phyloP scores from a whole-genome alignment of 2,888 invertebrate genomes.

The Campaea margaritaria region DNA sequence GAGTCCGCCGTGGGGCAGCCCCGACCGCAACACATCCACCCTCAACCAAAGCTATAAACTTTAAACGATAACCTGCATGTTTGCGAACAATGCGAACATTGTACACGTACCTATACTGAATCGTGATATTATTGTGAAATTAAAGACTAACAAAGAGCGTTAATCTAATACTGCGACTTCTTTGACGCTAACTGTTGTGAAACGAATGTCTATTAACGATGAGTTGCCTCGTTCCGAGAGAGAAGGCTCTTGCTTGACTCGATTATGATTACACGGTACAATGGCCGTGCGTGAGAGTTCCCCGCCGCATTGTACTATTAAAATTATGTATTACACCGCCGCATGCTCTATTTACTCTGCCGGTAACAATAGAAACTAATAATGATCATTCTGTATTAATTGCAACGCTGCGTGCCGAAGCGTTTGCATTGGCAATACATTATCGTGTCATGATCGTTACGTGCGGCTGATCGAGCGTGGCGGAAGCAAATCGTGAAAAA shows the following conservation, averaged over 20 bases:
- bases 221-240: slow-evolving; percentile 63
- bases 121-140: slow-evolving; percentile 39
- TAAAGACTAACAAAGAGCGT: slow-evolving; percentile 21
- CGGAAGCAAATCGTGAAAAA: slow-evolving; percentile 60
- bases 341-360: slow-evolving; percentile 78
- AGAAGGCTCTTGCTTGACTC: slow-evolving; percentile 74
- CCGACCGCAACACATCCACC: slow-evolving; percentile 64
- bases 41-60: slow-evolving; percentile 52
- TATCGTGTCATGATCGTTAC: slow-evolving; percentile 66
- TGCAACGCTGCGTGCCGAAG: slow-evolving; percentile 66
- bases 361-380: slow-evolving; percentile 80
- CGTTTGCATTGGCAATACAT: slow-evolving; percentile 56
- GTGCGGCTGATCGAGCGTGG: slow-evolving; percentile 60
- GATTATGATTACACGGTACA: slow-evolving; percentile 76
- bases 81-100: slow-evolving; percentile 19
- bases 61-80: slow-evolving; percentile 36
- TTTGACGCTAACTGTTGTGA: slow-evolving; percentile 64
- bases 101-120: slow-evolving; percentile 8
- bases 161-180: slow-evolving; percentile 36
- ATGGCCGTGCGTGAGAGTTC: slow-evolving; percentile 76
- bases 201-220: slow-evolving; percentile 59
- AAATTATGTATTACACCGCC: slow-evolving; percentile 74
- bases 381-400: slow-evolving; percentile 77
- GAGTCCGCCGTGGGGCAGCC: slow-evolving; percentile 57
- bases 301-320: slow-evolving; percentile 70